These are phyloP conservation scores for Cataglyphis rosenhaueri DNA, from an alignment of 2,888 invertebrate genomes.

Conservation along the genomic window DNA sequence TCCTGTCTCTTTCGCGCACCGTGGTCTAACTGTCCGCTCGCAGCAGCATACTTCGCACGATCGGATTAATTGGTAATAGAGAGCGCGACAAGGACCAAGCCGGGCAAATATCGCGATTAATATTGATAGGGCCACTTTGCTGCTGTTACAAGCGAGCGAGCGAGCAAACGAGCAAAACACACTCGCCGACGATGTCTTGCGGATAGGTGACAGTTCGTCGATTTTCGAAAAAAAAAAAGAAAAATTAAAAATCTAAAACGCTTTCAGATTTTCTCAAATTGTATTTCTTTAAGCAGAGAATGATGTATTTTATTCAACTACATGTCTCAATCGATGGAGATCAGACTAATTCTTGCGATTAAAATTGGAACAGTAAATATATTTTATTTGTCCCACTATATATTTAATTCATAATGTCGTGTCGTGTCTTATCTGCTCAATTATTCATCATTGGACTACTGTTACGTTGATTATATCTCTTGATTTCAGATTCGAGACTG, in stretches of 20 bases:
- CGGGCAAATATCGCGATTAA: constrained; percentile 82
- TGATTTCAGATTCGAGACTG: background rate
- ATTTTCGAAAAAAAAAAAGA: constrained; percentile 16
- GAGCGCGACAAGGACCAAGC: constrained; percentile 78
- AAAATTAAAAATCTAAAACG: background rate
- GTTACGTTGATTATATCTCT: background rate
- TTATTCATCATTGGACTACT: background rate
- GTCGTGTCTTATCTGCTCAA: background rate
- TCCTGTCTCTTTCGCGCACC: constrained; percentile 63
- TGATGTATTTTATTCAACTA: background rate
- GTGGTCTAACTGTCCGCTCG: constrained; percentile 77
- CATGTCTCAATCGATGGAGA: background rate
- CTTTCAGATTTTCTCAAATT: background rate
- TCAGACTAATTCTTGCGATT: background rate
- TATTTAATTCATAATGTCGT: constrained; percentile 1
- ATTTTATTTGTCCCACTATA: background rate
- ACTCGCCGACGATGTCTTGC: constrained; percentile 4
- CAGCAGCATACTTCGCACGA: constrained; percentile 85
- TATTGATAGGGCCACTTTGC: constrained; percentile 83
- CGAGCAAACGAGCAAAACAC: constrained; percentile 61
- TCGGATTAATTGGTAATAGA: constrained; percentile 85
- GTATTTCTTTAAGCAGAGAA: constrained; percentile 2
- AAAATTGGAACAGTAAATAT: background rate
- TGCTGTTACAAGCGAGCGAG: constrained; percentile 58
- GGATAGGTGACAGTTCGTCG: constrained; percentile 46